Percentiles rank a stretch among this genome's conserved stretches.
These are phyloP conservation scores for Lycophotia porphyrea DNA, from an alignment of 2,888 invertebrate genomes.

Conservation along the genomic window DNA sequence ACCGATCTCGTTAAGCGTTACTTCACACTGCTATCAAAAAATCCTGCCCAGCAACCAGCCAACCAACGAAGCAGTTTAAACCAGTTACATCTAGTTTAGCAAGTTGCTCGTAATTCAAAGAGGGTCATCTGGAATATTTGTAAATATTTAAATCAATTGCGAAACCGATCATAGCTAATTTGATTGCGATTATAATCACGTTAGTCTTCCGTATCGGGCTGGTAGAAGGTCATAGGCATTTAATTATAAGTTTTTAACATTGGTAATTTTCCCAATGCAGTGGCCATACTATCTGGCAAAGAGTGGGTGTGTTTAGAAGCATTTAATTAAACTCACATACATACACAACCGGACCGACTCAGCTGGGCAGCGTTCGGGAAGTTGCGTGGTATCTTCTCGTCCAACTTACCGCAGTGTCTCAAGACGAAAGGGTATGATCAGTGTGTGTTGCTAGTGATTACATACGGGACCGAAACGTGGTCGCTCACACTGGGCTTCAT, in stretches of 20 bases:
- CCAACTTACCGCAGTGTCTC: too few species aligned
- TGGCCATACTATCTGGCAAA: too few species aligned
- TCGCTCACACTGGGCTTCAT: too few species aligned
- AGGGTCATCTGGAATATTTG: constrained; percentile 31
- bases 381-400: too few species aligned
- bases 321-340: too few species aligned
- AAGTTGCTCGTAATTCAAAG: constrained; percentile 5
- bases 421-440: too few species aligned
- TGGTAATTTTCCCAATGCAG: neutral
- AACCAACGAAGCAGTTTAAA: constrained; percentile 4
- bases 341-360: too few species aligned
- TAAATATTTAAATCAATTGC: constrained; percentile 49
- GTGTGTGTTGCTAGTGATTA: too few species aligned
- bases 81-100: constrained; percentile 14
- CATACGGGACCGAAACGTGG: too few species aligned
- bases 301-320: too few species aligned
- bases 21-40: neutral
- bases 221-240: constrained; percentile 22
- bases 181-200: constrained; percentile 31
- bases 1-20: neutral
- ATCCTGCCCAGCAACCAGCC: neutral
- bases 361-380: too few species aligned
- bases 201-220: constrained; percentile 14
- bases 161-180: constrained; percentile 22
- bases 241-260: neutral